Base-by-base conservation (phyloP, 2,113 vertebrate species). In the Phylloscopus whistleri region DNA sequence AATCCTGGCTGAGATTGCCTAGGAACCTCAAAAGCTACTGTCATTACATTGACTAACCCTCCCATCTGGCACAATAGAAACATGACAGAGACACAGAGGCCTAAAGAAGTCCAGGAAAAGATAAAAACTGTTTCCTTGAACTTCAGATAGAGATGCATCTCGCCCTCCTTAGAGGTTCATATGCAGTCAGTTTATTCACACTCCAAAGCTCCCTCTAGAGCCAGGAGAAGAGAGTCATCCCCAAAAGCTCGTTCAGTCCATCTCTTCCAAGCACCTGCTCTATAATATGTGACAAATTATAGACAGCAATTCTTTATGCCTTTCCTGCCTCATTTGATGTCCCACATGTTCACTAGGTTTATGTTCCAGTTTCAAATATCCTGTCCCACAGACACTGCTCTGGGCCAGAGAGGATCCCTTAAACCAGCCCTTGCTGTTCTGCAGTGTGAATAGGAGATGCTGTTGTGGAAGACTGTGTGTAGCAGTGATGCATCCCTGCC, bases 271-370 rank as follows among this genome's bases (percentile, higher is more conserved):
- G 28, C 24, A 31, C 11, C 15, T 49, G 22, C n/a, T 82, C n/a
- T 70, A 0, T 20, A 44, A 18, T 23, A 51, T 0, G 0, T 69
- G 55, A 56, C 8, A 23, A 44, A 44, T 23, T 68, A 28, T 1
- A n/a, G 55, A 48, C 8, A 70, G 17, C 11, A 87, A 22, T 90
- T 95, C 15, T 60, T 63, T 26, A 88, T 70, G 31, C 7, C 16
- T 35, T 41, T 69, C 39, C 73, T 21, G 0, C 46, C 44, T 13
- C 1, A 0, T 17, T 72, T 1, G 0, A 17, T 78, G 44, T 88
- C 63, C 2, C 52, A 66, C 20, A 55, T 37, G 19, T 82, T 87
- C 68, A 43, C 90, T 63, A 89, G 15, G 46, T 67, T 55, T 55
- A 51, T 66, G 39, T 44, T 88, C 15, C 52, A 20, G 1, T 83